Evolutionary conservation across 2,113 vertebrate species (phyloP).

Genomic region (Dendrocopos noguchii): DNA sequence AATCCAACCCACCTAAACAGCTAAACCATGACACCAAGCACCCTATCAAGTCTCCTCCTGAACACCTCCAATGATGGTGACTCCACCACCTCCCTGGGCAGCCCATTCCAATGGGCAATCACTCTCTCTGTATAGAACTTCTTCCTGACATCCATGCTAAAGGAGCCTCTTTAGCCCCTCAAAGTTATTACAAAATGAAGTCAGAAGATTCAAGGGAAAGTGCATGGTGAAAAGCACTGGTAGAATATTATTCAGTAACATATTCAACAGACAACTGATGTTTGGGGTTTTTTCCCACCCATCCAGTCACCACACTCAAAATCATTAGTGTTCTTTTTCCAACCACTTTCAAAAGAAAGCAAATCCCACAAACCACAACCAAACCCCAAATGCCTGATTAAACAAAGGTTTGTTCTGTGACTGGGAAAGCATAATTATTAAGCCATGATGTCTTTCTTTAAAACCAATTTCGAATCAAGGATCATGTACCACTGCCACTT

Average conservation of each 20-base stretch:
- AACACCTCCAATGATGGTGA: no score
- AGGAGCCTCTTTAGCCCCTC: not conserved
- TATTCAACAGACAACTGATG: not conserved
- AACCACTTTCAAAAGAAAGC: not conserved
- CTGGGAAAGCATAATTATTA: conserved; percentile 62
- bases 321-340: not conserved
- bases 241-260: not conserved
- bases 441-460: conserved; percentile 76
- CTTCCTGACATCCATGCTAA: no score
- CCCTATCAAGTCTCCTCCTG: no score
- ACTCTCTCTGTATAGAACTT: no score
- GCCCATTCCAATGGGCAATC: no score
- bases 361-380: not conserved
- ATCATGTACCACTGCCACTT: conserved; percentile 66
- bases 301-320: not conserved
- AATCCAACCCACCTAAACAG: no score
- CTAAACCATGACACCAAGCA: no score
- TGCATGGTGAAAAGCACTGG: not conserved
- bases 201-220: not conserved
- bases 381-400: not conserved
- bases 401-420: conserved; percentile 30
- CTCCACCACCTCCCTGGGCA: no score
- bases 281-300: not conserved
- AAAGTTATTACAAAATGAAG: not conserved
- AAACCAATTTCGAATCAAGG: conserved; percentile 65